phyloP scores from a whole-genome alignment of 2,888 invertebrate species.

The Sminthurinus aureus region DNA sequence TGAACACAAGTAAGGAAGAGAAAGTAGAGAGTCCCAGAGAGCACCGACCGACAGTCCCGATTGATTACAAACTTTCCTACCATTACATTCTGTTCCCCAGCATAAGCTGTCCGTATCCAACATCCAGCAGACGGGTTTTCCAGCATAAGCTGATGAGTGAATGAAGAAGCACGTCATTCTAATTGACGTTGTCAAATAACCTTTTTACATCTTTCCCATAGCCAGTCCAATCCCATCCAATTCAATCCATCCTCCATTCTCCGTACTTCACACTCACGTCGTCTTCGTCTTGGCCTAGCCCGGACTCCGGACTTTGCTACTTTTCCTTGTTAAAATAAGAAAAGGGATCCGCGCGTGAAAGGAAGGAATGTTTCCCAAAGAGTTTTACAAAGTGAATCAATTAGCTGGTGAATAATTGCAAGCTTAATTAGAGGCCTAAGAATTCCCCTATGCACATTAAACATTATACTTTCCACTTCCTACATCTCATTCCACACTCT shows the following conservation, averaged over 20 bases:
- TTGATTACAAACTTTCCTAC: conserved; percentile 52
- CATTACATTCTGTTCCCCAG: conserved; percentile 21
- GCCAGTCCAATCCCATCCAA: neutral
- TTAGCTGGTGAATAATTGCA: conserved; percentile 24
- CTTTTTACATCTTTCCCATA: neutral
- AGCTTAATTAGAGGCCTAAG: conserved; percentile 24
- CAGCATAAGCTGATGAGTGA: conserved; percentile 7
- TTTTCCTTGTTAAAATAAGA: neutral
- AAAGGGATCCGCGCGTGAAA: neutral
- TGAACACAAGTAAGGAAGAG: neutral
- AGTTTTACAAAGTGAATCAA: conserved; percentile 18
- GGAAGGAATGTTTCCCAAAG: neutral
- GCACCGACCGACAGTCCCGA: conserved; percentile 49
- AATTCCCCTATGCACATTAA: neutral
- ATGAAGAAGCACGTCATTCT: conserved; percentile 24
- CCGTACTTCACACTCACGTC: neutral
- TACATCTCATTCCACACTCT: too few relatives aligned
- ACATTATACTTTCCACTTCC: neutral
- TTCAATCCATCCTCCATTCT: neutral
- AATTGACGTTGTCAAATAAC: conserved; percentile 16
- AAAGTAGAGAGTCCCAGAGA: neutral
- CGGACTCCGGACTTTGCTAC: neutral
- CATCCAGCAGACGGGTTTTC: too few relatives aligned
- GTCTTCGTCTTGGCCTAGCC: neutral
- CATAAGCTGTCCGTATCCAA: too few relatives aligned